Base-by-base conservation (phyloP, 2,113 vertebrate species). In the Indicator maculatus region DNA sequence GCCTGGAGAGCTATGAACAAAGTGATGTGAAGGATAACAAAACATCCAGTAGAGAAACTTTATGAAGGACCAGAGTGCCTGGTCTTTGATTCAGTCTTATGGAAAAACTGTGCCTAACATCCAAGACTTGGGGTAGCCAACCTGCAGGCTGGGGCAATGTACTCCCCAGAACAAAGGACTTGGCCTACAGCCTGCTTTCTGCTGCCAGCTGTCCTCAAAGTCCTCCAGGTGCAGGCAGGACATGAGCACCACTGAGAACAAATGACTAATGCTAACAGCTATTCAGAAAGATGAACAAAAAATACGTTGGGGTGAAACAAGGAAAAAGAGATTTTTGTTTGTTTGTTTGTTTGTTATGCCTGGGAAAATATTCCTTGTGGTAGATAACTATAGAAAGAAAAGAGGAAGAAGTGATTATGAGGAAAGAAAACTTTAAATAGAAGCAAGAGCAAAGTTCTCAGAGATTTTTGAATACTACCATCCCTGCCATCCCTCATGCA, bases 1-100 rank as follows among this genome's bases (percentile, higher is more conserved):
- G 83, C 38, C 83, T 58, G 75, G 67, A 94, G 53, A 94, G 60
- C 38, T 92, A 84, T 80, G 94, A 95, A 96, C 61, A 88, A 39
- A 86, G 83, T 23, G 66, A 83, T 89, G 67, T 28, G 72, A 93
- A 82, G 80, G 67, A 82, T 80, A 94, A 55, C 61, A 86, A 89
- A 74, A 75, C 31, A 56, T 28, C 56, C 55, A 77, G 27, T 28
- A 30, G 74, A 93, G 59, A 83, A 90, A 28, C 61, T 28, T 65
- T 33, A 23, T 11, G 53, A 73, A 18, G 50, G 11, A 74, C 19
- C 44, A 26, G 39, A n/a, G 39, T 2, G 2, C 50, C 39, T 0
- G 0, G 24, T 33, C 27, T 63, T 70, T 74, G 91, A 41, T 50
- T 83, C 11, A 38, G 70, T 93, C 50, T 55, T 80, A 59, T 39